Percentiles rank a stretch among this genome's conserved stretches.
Conservation (phyloP, 2,113 vertebrate genomes). For the Puntigrus tetrazona region DNA sequence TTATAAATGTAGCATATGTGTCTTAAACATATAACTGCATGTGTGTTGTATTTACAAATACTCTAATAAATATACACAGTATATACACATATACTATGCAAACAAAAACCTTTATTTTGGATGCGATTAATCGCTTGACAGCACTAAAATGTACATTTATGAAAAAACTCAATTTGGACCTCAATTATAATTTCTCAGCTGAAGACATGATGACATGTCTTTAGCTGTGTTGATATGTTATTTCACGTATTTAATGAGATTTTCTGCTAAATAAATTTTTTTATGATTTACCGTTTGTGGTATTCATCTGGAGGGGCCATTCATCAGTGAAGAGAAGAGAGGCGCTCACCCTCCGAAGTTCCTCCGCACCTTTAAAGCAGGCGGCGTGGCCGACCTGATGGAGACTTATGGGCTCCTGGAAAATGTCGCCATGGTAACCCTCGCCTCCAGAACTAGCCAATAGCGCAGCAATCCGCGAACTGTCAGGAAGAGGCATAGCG, state of each 20-base stretch:
- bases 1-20: no score
- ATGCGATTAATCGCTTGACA: no score
- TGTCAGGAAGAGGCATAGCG: conserved; percentile 79
- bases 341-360: conserved; percentile 88
- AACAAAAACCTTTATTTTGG: no score
- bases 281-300: conserved; percentile 68
- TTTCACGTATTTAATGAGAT: neutral
- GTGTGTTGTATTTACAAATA: no score
- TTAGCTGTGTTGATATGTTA: neutral
- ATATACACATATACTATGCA: no score
- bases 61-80: no score
- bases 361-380: conserved; percentile 77
- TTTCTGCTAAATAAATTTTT: neutral
- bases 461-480: conserved; percentile 82
- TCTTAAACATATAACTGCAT: no score
- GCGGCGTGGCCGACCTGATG: conserved; percentile 79
- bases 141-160: no score
- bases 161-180: no score
- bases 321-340: conserved; percentile 91
- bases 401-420: conserved; percentile 85
- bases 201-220: no score
- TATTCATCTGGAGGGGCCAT: conserved; percentile 92
- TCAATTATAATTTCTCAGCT: no score
- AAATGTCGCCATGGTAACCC: conserved; percentile 84
- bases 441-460: conserved; percentile 89